Conservation (phyloP, 2,888 invertebrate genomes). For the Catocala nupta region DNA sequence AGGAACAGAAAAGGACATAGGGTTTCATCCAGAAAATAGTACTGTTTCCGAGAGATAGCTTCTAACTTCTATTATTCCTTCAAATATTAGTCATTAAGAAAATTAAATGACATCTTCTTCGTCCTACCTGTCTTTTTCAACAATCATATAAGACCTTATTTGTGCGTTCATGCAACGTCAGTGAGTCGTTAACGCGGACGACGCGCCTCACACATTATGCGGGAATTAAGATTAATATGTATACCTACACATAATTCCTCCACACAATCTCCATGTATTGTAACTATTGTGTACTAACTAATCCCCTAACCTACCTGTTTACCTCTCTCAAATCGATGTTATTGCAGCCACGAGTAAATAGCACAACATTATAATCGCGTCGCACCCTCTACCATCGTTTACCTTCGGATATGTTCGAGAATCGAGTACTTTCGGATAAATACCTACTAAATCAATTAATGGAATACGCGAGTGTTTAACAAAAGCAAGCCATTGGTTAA, state of each 20-base stretch:
- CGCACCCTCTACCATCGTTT: slow-evolving; percentile 8
- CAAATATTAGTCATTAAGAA: no score
- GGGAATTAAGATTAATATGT: no score
- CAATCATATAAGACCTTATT: no score
- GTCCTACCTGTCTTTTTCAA: no score
- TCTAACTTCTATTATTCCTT: no score
- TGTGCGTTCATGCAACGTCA: neutral
- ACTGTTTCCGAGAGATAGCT: no score
- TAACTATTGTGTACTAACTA: slow-evolving; percentile 6
- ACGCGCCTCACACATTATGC: no score
- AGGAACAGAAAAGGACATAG: no score
- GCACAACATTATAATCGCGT: slow-evolving; percentile 6
- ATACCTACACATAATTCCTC: no score
- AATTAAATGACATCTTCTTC: no score
- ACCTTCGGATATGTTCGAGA: slow-evolving; percentile 6
- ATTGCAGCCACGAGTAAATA: slow-evolving; percentile 13
- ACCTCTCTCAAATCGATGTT: slow-evolving; percentile 17
- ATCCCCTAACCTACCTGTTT: slow-evolving; percentile 8
- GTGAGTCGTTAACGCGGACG: neutral
- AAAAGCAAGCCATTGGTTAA: neutral
- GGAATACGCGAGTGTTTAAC: neutral
- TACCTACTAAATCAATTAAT: neutral
- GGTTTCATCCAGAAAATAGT: no score
- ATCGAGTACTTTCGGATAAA: neutral
- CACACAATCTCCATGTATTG: neutral